Percentiles rank a stretch among this genome's conserved stretches.
Conservation (phyloP, 1,140 invertebrate genomes). For the Helicoverpa zea region DNA sequence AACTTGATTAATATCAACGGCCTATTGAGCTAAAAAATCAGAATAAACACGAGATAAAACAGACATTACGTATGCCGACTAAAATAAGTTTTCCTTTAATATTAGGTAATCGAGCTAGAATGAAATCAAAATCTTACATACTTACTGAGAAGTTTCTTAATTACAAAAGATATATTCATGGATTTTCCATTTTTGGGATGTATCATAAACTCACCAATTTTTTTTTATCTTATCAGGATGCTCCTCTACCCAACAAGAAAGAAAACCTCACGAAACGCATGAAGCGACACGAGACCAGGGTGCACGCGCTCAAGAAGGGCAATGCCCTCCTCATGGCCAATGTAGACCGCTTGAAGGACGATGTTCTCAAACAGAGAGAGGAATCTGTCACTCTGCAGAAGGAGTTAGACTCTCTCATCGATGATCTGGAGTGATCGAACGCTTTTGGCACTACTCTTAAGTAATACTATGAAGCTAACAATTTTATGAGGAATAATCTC, state of each 20-base stretch:
- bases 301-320: conserved; percentile 93
- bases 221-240: conserved; percentile 85
- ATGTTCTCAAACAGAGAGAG: conserved; percentile 93
- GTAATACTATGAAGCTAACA: neutral
- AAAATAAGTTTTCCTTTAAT: too few species aligned
- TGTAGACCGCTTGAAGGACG: conserved; percentile 94
- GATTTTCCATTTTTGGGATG: too few species aligned
- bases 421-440: conserved; percentile 87
- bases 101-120: too few species aligned
- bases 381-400: conserved; percentile 92
- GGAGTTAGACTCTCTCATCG: conserved; percentile 93
- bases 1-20: too few species aligned
- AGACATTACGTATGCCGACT: too few species aligned
- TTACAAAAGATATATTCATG: neutral
- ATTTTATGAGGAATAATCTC: neutral
- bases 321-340: conserved; percentile 95
- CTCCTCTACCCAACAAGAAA: conserved; percentile 89
- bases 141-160: too few species aligned
- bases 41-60: too few species aligned
- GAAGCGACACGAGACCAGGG: conserved; percentile 92
- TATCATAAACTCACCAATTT: neutral
- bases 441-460: conserved; percentile 12
- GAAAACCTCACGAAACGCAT: conserved; percentile 88
- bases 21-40: too few species aligned
- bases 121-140: too few species aligned